Base-by-base conservation (phyloP, 2,888 invertebrate species). In the Idaea biselata region DNA sequence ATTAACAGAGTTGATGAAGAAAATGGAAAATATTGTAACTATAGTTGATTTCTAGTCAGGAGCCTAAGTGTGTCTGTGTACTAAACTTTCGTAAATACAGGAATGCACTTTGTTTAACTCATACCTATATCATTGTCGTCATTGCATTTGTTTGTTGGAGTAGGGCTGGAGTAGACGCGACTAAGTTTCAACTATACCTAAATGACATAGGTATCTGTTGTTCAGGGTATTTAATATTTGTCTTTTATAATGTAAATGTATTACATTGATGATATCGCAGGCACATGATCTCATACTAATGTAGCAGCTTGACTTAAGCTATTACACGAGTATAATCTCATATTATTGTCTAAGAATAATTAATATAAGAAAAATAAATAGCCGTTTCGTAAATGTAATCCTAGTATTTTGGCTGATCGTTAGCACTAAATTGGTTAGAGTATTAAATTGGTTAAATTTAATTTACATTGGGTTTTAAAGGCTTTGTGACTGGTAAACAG, bases 31-130 rank as follows among this genome's bases (percentile, higher is more conserved):
- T 64, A 68, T 67, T 63, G 66, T 82, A 85, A 84, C 84, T 86
- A 79, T 86, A 84, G 82, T 84, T 84, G 79, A 82, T 89, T 88
- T 91, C 91, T 91, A 91, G 91, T 91, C 91, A 90, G 77, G 81
- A 81, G 88, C 90, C 89, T 90, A 89, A 82, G 81, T 86, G 86
- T 85, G 87, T 89, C 85, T 88, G 80, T 84, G 81, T 86, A 84
- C 82, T 81, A 83, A 74, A 76, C 79, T 73, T 73, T 73, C 75
- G 70, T 76, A 75, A 75, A 74, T 78, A 74, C 74, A 56, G n/a
- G 55, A 55, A 18, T 56, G 18, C 44, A 44, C 44, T 14, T 14
- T 11, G 14, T 44, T 1, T 44, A 44, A 14, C 8, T 44, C 14
- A 44, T 33, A 33, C 14, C 31, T 18, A 60, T 57, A 58, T 55